phyloP scores from a whole-genome alignment of 2,797 vertebrate species.

The Tadarida brasiliensis region DNA sequence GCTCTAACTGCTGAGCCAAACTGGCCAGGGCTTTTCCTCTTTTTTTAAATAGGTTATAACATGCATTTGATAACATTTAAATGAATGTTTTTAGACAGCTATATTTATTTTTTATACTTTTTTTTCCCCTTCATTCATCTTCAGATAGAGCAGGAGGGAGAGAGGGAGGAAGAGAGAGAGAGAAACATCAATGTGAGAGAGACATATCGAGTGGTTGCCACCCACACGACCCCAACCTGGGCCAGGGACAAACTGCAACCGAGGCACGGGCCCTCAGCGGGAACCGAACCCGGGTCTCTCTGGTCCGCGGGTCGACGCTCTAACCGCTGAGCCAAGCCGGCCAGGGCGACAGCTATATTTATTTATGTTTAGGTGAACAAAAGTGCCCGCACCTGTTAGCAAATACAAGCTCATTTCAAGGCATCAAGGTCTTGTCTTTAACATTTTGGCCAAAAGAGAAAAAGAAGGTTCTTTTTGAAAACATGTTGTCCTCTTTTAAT shows the following conservation, averaged over 20 bases:
- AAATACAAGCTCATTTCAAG: slow-evolving; percentile 31
- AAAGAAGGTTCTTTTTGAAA: slow-evolving; percentile 51
- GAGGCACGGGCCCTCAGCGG: too few species aligned
- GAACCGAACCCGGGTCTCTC: too few species aligned
- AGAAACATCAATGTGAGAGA: too few species aligned
- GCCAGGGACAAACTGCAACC: too few species aligned
- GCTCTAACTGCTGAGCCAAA: too few species aligned
- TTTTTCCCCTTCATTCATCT: too few species aligned
- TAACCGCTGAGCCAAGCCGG: too few species aligned
- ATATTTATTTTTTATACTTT: slow-evolving; percentile 66
- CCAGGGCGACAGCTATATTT: slow-evolving; percentile 46
- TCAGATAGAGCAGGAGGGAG: too few species aligned
- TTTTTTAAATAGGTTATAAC: background rate
- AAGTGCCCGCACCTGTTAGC: background rate
- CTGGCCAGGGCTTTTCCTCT: background rate
- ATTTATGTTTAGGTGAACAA: slow-evolving; percentile 30
- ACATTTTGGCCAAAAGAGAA: background rate
- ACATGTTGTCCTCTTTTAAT: background rate
- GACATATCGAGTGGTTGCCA: too few species aligned
- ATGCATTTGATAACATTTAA: slow-evolving; percentile 6
- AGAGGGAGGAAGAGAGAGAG: too few species aligned
- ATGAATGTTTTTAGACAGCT: slow-evolving; percentile 59
- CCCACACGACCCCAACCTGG: too few species aligned
- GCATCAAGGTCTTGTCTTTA: background rate
- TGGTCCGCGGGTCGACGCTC: too few species aligned